phyloP scores from a whole-genome alignment of 2,797 vertebrate species.

The Smutsia temminckii region DNA sequence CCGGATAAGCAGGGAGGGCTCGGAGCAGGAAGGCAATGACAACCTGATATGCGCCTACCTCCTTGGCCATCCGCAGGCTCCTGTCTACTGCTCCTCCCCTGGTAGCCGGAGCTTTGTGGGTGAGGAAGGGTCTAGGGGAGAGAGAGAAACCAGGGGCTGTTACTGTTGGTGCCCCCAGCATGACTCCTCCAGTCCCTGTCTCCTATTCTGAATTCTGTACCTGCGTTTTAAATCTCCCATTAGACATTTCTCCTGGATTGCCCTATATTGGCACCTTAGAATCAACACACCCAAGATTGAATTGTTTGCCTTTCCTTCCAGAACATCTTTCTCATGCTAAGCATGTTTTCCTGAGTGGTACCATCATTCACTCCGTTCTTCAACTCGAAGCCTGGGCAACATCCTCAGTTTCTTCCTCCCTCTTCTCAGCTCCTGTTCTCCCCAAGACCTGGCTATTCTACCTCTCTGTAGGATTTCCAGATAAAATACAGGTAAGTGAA shows the following conservation, averaged over 20 bases:
- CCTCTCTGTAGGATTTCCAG: background rate
- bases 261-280: background rate
- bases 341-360: background rate
- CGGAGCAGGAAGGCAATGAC: background rate
- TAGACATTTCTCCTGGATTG: background rate
- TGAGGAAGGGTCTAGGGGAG: background rate
- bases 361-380: too few relatives aligned
- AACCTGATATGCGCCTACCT: background rate
- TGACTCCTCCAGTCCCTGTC: background rate
- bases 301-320: background rate
- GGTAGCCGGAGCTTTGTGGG: background rate
- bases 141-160: background rate
- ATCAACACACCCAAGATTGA: background rate
- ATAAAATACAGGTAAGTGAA: background rate
- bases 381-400: background rate
- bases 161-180: background rate
- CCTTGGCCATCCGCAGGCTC: background rate
- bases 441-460: background rate
- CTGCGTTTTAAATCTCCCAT: background rate
- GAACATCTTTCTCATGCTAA: background rate
- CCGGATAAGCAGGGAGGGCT: background rate
- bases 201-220: background rate
- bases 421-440: background rate
- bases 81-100: background rate
- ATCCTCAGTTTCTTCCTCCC: background rate